phyloP scores from a whole-genome alignment of 2,113 vertebrate genomes.

The Corythoichthys haematopterus region DNA sequence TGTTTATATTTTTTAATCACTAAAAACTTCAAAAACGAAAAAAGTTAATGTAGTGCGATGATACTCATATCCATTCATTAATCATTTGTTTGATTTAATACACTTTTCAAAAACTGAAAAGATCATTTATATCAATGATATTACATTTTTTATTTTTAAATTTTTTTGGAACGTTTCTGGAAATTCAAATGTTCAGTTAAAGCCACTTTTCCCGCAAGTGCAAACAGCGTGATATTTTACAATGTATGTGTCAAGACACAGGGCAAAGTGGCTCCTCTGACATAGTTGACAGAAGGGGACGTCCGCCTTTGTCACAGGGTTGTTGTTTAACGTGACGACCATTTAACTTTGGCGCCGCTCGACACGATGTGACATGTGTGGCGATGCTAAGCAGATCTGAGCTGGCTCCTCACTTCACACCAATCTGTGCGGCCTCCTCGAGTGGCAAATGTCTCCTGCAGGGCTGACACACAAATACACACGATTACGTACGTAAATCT shows the following conservation, averaged over 20 bases:
- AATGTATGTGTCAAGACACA: constrained; percentile 1
- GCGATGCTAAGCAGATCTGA: constrained; percentile 51
- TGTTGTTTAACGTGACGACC: constrained; percentile 46
- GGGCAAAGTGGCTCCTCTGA: constrained; percentile 13
- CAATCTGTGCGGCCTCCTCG: constrained; percentile 57
- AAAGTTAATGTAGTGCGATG: neutral
- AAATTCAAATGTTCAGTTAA: neutral
- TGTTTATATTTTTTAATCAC: too few relatives aligned
- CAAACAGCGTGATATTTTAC: neutral
- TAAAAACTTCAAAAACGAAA: too few relatives aligned
- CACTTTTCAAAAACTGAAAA: too few relatives aligned
- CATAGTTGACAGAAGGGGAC: constrained; percentile 12
- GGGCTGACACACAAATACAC: constrained; percentile 30
- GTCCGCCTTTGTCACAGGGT: constrained; percentile 25
- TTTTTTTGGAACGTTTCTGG: too few relatives aligned
- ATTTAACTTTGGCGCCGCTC: constrained; percentile 45
- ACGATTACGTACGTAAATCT: constrained; percentile 19
- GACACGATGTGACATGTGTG: constrained; percentile 62
- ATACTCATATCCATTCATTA: neutral
- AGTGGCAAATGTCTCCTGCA: constrained; percentile 62
- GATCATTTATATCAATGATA: too few relatives aligned
- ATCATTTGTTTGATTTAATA: neutral
- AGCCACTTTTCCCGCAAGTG: neutral
- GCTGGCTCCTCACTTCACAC: constrained; percentile 67
- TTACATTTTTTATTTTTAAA: too few relatives aligned